Evolutionary conservation across 2,888 invertebrate species (phyloP).

Genomic region (Notodonta ziczac): DNA sequence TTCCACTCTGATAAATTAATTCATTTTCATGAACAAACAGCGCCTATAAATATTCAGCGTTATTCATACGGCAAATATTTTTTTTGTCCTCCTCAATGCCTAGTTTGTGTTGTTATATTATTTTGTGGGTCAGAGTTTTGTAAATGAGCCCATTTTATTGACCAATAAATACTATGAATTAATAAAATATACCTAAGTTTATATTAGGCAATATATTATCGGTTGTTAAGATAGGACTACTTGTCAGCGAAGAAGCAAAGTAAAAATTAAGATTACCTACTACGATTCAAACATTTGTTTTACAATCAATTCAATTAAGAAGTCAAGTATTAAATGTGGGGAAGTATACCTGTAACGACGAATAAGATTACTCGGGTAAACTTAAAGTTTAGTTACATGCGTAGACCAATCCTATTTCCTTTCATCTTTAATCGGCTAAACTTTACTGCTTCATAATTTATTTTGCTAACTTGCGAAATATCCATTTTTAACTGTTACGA

Average conservation of each 20-base stretch:
- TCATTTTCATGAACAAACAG: constrained; percentile 72
- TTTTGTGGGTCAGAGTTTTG: constrained; percentile 5
- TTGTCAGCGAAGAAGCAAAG: no score
- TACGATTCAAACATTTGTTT: constrained; percentile 14
- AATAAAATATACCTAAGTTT: background rate
- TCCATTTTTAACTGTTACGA: no score
- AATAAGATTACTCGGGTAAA: no score
- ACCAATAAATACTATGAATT: background rate
- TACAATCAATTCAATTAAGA: no score
- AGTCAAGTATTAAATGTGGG: no score
- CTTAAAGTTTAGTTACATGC: no score
- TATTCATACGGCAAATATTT: constrained; percentile 37
- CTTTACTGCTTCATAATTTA: no score
- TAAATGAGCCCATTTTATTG: background rate
- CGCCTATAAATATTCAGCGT: constrained; percentile 55
- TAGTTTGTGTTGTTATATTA: background rate
- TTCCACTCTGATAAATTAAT: constrained; percentile 72
- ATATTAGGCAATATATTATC: background rate
- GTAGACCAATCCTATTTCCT: no score
- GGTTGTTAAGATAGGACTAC: no score
- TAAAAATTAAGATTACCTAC: background rate
- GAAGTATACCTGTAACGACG: no score
- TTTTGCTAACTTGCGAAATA: no score
- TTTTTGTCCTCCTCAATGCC: constrained; percentile 13
- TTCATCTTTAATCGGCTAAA: no score